Percentiles rank a stretch among this genome's conserved stretches.
These are phyloP conservation scores for Bryconaethiops microstoma DNA, from an alignment of 2,797 vertebrate genomes.

Conservation along the genomic window DNA sequence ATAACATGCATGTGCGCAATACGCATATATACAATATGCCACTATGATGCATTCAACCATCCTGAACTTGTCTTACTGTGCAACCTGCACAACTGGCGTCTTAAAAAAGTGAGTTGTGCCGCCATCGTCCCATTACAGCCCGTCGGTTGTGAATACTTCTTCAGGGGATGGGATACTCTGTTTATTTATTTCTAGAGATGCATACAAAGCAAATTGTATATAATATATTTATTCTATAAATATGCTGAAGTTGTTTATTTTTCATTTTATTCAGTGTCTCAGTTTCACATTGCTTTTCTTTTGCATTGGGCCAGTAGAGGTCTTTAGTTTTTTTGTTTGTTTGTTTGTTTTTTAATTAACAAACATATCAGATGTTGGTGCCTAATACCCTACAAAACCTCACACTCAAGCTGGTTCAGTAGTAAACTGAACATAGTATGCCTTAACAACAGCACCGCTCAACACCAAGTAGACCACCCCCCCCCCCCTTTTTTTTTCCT, in stretches of 20 bases:
- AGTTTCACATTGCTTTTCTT: slow-evolving; percentile 55
- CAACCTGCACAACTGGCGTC: slow-evolving; percentile 57
- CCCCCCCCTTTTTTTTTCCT: slow-evolving; percentile 42
- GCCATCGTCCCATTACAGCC: slow-evolving; percentile 62
- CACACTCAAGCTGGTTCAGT: slow-evolving; percentile 58
- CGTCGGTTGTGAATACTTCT: slow-evolving; percentile 80
- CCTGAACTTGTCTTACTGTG: slow-evolving; percentile 58
- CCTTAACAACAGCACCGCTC: slow-evolving; percentile 77
- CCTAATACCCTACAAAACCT: slow-evolving; percentile 72
- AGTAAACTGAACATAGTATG: slow-evolving; percentile 63
- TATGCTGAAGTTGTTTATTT: slow-evolving; percentile 81
- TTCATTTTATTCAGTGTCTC: slow-evolving; percentile 72
- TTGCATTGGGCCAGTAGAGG: slow-evolving; percentile 70
- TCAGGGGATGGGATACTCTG: slow-evolving; percentile 74
- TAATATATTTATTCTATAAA: slow-evolving; percentile 88
- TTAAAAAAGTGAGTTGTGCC: slow-evolving; percentile 60
- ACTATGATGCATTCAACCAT: slow-evolving; percentile 46
- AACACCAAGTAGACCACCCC: slow-evolving; percentile 61
- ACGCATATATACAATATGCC: slow-evolving; percentile 3
- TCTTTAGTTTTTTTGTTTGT: slow-evolving; percentile 49
- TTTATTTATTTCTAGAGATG: slow-evolving; percentile 85
- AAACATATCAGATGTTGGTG: slow-evolving; percentile 67
- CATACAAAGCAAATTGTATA: slow-evolving; percentile 84
- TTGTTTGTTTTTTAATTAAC: slow-evolving; percentile 59
- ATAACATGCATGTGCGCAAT: slow-evolving; percentile 20